Evolutionary conservation across 1,140 invertebrate genomes (phyloP).

Genomic region (Pemphigus obesinymphae): DNA sequence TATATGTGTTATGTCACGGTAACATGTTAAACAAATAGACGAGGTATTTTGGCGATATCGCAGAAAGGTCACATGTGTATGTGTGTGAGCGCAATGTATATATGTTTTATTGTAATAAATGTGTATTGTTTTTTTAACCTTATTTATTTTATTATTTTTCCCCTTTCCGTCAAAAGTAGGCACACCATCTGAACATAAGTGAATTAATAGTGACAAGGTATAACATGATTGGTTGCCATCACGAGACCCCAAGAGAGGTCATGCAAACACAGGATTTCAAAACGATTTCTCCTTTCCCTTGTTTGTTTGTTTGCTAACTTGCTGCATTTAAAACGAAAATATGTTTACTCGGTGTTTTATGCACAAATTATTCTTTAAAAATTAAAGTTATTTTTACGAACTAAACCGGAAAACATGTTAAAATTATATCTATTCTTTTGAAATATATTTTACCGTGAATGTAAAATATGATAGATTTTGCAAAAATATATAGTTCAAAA

Average conservation of each 20-base stretch:
- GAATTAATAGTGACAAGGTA: slow-evolving; percentile 39
- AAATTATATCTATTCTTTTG: not conserved
- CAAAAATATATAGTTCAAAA: not conserved
- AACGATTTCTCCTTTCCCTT: slow-evolving; percentile 6
- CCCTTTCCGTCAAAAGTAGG: slow-evolving; percentile 24
- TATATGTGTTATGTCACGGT: slow-evolving; percentile 23
- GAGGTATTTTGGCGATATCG: slow-evolving; percentile 36
- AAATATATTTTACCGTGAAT: not conserved
- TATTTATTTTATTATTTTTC: slow-evolving; percentile 37
- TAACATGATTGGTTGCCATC: slow-evolving; percentile 36
- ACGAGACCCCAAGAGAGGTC: slow-evolving; percentile 21
- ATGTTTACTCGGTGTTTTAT: not conserved
- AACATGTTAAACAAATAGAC: slow-evolving; percentile 27
- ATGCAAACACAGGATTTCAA: slow-evolving; percentile 35
- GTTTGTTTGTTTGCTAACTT: slow-evolving; percentile 12
- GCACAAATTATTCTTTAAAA: not conserved
- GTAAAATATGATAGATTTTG: not conserved
- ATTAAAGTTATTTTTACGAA: not conserved
- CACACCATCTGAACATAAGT: slow-evolving; percentile 21
- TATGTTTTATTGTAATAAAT: slow-evolving; percentile 1
- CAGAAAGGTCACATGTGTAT: slow-evolving; percentile 39
- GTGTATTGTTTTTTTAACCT: slow-evolving; percentile 27
- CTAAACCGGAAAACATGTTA: not conserved
- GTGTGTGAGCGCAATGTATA: not conserved
- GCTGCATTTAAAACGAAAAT: slow-evolving; percentile 26